phyloP scores from a whole-genome alignment of 2,888 invertebrate genomes.

The Hypolimnas misippus region DNA sequence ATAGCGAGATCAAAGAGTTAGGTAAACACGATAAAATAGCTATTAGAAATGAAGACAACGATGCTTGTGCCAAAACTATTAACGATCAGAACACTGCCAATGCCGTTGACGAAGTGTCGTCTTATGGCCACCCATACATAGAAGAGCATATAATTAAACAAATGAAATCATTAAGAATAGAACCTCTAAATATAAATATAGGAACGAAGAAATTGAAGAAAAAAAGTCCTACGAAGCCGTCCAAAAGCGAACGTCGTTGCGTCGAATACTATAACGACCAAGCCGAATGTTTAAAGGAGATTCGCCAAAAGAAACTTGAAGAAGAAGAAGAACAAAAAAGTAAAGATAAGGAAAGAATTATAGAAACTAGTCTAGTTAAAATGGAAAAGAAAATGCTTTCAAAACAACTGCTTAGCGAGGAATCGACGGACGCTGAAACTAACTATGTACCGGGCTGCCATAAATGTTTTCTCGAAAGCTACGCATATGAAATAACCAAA shows the following conservation, averaged over 20 bases:
- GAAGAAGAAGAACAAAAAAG: constrained; percentile 56
- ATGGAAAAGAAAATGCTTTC: constrained; percentile 68
- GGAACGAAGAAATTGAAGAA: constrained; percentile 62
- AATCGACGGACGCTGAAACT: constrained; percentile 71
- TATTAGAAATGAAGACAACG: constrained; percentile 68
- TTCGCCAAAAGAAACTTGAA: constrained; percentile 66
- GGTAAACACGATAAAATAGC: constrained; percentile 73
- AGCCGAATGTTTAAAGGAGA: constrained; percentile 84
- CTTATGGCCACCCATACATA: constrained; percentile 66
- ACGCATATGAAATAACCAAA: constrained; percentile 75
- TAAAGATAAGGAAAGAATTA: constrained; percentile 64
- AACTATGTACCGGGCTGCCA: constrained; percentile 74
- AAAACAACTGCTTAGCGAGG: constrained; percentile 71
- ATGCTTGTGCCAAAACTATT: constrained; percentile 63
- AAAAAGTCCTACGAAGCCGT: constrained; percentile 72
- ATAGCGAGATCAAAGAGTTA: constrained; percentile 70
- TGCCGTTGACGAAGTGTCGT: constrained; percentile 61
- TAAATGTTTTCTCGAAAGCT: constrained; percentile 79
- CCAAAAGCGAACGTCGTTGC: constrained; percentile 67
- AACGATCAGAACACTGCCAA: constrained; percentile 57
- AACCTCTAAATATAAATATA: constrained; percentile 73
- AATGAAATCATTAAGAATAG: constrained; percentile 77
- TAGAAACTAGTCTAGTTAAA: constrained; percentile 62
- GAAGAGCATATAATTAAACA: constrained; percentile 80
- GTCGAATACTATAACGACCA: constrained; percentile 87